Evolutionary conservation across 2,113 vertebrate genomes (phyloP), one percentile per base, ranked within the genome.

Genomic region (Anhinga anhinga): DNA sequence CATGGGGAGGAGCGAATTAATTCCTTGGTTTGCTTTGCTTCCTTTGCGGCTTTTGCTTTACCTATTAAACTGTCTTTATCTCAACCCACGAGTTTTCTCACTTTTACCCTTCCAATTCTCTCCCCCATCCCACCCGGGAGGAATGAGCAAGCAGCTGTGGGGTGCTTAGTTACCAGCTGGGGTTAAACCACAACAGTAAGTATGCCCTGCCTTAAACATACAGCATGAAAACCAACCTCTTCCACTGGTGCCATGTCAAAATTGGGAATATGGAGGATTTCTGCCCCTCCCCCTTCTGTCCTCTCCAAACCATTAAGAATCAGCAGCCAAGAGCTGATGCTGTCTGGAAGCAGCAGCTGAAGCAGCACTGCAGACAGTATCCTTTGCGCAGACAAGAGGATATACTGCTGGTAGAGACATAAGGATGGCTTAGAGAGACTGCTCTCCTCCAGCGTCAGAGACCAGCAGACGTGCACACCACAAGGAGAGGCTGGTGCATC

Each of bases 291-390:
- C 65, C 16, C 9, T 81, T 56, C 63, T 73, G 67, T 73, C 65
- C 72, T 83, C 70, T 65, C 52, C 45, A 92, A 66, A 66, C 53
- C 82, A 80, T 69, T 82, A 30, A 70, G 66, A 67, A 87, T 18
- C 49, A 80, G 56, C 67, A 79, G 84, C 47, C 0, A 1, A 84
- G 87, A 76, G 74, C 49, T 76, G 77, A 47, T 0, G 1, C 29
- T 59, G 92, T 73, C 67, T 91, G 86, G 85, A 94, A 77, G 71
- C 82, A 62, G 87, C 81, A 71, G 92, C 78, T 82, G 93, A 86
- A 84, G 93, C 86, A 63, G 82, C 73, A 17, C 23, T 34, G 83
- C 91, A 94, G 88, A 92, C 90, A 91, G 47, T 22, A 78, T 29
- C 14, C 86, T 47, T 20, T 69, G n/a, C 42, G 77, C 81, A 90